Evolutionary conservation across 2,888 invertebrate genomes (phyloP).

Genomic region (Sinodicranocentrus sp.): DNA sequence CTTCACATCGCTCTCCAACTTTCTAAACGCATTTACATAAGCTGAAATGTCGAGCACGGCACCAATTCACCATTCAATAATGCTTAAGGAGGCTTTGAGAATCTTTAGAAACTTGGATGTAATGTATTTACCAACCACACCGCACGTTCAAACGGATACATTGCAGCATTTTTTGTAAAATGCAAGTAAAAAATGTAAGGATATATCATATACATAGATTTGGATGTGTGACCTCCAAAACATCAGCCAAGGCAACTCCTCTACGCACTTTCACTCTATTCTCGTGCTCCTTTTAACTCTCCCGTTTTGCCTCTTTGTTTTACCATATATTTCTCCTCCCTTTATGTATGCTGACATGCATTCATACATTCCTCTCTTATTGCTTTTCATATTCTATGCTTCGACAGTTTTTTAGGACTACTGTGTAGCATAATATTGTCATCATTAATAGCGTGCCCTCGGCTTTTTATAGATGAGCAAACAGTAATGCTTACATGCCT

Average conservation of each 20-base stretch:
- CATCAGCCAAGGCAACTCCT: constrained; percentile 57
- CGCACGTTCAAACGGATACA: no score
- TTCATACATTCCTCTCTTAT: no score
- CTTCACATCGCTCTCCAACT: no score
- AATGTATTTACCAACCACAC: no score
- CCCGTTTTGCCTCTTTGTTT: neutral
- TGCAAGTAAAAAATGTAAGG: neutral
- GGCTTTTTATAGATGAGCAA: constrained; percentile 25
- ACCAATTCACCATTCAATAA: no score
- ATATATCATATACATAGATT: neutral
- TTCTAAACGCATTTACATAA: no score
- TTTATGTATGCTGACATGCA: neutral
- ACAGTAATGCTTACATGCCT: constrained; percentile 2
- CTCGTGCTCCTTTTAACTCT: constrained; percentile 30
- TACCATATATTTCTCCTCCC: neutral
- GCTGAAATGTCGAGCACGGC: no score
- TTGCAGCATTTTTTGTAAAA: neutral
- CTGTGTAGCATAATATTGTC: neutral
- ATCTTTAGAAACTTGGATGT: no score
- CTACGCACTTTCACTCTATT: constrained; percentile 64
- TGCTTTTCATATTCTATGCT: no score
- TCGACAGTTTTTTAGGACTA: no score
- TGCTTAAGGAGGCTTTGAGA: no score
- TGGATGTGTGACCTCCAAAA: constrained; percentile 55
- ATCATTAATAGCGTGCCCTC: constrained; percentile 14